Percentiles rank a stretch among this genome's conserved stretches.
Conservation (phyloP, 2,888 invertebrate species). For the Leptarthrus brevirostris region DNA sequence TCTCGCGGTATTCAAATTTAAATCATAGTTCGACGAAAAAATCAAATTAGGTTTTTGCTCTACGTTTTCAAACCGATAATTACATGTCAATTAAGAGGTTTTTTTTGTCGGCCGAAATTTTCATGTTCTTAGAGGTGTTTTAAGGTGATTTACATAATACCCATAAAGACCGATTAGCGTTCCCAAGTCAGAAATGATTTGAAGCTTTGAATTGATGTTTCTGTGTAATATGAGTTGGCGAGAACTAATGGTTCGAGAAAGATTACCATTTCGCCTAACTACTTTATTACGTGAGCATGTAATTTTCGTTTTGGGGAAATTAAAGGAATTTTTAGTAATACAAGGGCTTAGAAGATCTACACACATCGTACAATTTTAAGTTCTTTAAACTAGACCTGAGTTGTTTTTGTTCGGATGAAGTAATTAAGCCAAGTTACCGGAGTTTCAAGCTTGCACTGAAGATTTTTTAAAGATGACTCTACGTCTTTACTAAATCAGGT, state of each 20-base stretch:
- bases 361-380: too few species aligned
- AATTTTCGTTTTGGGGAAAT: too few species aligned
- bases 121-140: slow-evolving; percentile 52
- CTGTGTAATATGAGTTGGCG: slow-evolving; percentile 30
- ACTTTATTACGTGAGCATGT: slow-evolving; percentile 38
- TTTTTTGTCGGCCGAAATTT: slow-evolving; percentile 47
- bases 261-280: slow-evolving; percentile 25
- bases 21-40: slow-evolving; percentile 36
- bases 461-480: too few species aligned
- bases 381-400: too few species aligned
- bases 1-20: slow-evolving; percentile 38
- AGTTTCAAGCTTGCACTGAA: too few species aligned
- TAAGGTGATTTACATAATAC: slow-evolving; percentile 52
- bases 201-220: slow-evolving; percentile 42
- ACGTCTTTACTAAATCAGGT: too few species aligned
- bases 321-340: too few species aligned
- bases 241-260: slow-evolving; percentile 2
- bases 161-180: slow-evolving; percentile 43
- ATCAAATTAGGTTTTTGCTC: slow-evolving; percentile 54
- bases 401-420: too few species aligned
- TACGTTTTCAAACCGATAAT: slow-evolving; percentile 51
- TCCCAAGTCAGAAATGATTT: slow-evolving; percentile 25
- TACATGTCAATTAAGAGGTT: slow-evolving; percentile 54
- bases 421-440: too few species aligned
- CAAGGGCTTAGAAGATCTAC: too few species aligned